These are phyloP conservation scores for Zapornia atra DNA, from an alignment of 2,113 vertebrate genomes.

Conservation along the genomic window DNA sequence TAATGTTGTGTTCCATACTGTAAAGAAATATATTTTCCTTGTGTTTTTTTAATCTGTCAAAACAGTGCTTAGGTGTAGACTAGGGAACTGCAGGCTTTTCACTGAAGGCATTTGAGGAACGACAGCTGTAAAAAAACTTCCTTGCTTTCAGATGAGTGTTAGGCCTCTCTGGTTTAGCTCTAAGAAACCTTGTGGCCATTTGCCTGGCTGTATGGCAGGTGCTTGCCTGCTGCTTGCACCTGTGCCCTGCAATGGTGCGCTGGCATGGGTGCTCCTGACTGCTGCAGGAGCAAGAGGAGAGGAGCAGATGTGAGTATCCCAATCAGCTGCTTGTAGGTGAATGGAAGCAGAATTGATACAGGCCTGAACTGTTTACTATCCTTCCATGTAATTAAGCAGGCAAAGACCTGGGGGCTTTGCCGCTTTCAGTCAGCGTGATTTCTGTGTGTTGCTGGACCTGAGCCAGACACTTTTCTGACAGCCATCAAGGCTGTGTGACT, in stretches of 20 bases:
- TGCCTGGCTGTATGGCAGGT: rapidly evolving
- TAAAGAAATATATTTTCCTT: neutral
- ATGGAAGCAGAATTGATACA: neutral
- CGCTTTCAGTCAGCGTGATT: rapidly evolving
- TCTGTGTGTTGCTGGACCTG: no score
- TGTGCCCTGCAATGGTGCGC: rapidly evolving
- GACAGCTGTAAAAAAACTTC: neutral
- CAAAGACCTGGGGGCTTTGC: neutral
- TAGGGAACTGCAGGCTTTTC: neutral
- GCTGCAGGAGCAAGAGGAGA: neutral
- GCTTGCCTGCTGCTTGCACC: neutral
- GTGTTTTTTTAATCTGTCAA: neutral
- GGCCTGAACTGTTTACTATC: neutral
- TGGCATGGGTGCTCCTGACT: rapidly evolving
- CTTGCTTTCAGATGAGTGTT: rapidly evolving
- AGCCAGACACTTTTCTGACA: neutral
- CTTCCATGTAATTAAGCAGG: neutral
- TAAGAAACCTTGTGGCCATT: neutral
- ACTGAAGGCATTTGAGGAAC: neutral
- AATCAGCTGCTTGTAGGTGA: neutral
- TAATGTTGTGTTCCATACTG: neutral
- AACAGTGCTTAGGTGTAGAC: neutral
- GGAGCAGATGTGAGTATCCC: rapidly evolving
- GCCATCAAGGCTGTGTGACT: neutral
- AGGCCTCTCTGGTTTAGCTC: neutral